Conservation (phyloP, 2,888 invertebrate species). For the Leptarthrus brevirostris region DNA sequence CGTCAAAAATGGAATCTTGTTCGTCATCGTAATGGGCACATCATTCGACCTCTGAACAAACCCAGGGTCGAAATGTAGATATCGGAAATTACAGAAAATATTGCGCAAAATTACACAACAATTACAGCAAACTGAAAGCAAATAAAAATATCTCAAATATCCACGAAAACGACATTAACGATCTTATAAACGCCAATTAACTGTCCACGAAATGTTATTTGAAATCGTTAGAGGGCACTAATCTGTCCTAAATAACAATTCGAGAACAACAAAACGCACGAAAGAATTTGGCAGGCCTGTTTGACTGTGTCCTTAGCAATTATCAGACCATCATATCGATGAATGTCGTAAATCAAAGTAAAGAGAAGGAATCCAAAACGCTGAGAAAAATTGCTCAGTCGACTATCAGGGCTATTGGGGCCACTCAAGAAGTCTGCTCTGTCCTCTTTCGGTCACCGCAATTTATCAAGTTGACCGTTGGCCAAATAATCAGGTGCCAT, state of each 20-base stretch:
- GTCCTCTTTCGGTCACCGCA: conserved; percentile 30
- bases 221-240: not conserved
- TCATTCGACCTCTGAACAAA: too few species aligned
- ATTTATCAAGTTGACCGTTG: conserved; percentile 49
- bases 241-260: too few species aligned
- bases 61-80: too few species aligned
- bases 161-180: too few species aligned
- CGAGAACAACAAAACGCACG: conserved; percentile 4
- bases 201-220: too few species aligned
- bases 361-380: conserved; percentile 28
- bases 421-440: conserved; percentile 22
- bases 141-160: too few species aligned
- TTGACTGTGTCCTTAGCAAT: conserved; percentile 9
- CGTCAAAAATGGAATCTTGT: too few species aligned
- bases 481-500: conserved; percentile 51
- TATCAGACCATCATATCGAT: conserved; percentile 42
- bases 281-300: not conserved
- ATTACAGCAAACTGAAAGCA: too few species aligned
- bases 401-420: not conserved
- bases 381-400: conserved; percentile 26
- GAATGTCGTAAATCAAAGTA: conserved; percentile 40
- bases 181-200: too few species aligned
- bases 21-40: too few species aligned
- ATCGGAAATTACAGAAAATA: too few species aligned
- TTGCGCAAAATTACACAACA: too few species aligned